Base-by-base conservation (phyloP, 2,888 invertebrate genomes). In the Nowickia ferox region DNA sequence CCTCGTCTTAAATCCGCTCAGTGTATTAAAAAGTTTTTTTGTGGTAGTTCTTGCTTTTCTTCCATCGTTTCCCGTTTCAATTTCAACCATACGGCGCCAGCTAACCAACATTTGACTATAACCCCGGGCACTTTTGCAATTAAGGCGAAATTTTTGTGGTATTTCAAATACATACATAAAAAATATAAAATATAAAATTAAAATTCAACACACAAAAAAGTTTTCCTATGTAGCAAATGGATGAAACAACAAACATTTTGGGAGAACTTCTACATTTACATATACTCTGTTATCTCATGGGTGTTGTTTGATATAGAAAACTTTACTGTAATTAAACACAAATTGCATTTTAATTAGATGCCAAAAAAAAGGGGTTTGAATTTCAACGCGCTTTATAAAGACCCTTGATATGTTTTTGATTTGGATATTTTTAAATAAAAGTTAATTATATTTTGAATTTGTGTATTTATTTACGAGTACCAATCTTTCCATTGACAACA, bases 121-220 rank as follows among this genome's bases (percentile, higher is more conserved):
- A 87, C 87, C 87, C 86, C 44, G 84, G 88, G 87, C 87, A 85
- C 87, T 88, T 87, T 88, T 87, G 88, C 88, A 88, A 88, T 88
- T 88, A 88, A 86, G 87, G 87, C 87, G 69, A 87, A 82, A 85
- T 87, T 86, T 86, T 72, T 86, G 86, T 76, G 77, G 59, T 78
- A 10, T 74, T 72, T 53, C 40, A 74, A 72, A 53, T 22, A 10
- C 53, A n/a, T n/a, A n/a, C 66, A 69, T 61, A 68, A 38, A 57
- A 46, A 9, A 40, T 1, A 55, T 40, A 38, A 10, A 42, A 51
- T 81, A 61, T 83, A 72, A 81, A 9, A 69, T 4, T 63, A 59
- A 86, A 77, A 48, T 76, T 51, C 59, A 15, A 5, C 42, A 48
- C 66, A 59, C n/a, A 71, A 46, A 74, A 81, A 61, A 61, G 5